Base-by-base conservation (phyloP, 92 coral and sea anemone species). In the Anthopleura xanthogrammica region DNA sequence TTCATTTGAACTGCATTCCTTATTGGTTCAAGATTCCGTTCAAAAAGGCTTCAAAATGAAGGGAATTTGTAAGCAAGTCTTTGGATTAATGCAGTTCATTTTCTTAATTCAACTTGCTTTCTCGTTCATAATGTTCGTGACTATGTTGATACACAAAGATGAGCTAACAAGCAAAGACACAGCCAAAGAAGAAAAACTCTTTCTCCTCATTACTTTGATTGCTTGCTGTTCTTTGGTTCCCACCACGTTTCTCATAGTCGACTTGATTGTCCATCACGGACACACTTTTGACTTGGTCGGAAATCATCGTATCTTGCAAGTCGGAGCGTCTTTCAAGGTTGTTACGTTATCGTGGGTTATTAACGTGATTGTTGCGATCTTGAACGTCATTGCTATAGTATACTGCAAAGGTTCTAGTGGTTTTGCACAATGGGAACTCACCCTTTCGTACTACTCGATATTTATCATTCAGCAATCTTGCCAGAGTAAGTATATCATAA, bases 301-400 rank as follows among this genome's bases (percentile, higher is more conserved):
- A 0, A 81, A 66, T 46, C 77, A 62, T 68, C 80, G 87, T 14
- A 77, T 86, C 48, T 48, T 75, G 56, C 65, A 82, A 52, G 55
- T 80, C 16, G 79, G 82, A 62, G 86, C 90, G 7, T 86, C 86
- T 12, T 82, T 87, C 75, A 87, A 87, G 78, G 90, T 87, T 50
- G 86, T 83, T 1, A 60, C 77, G 46, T 55, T 87, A 7, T 87
- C 90, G 41, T 87, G 87, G 87, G 60, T 87, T n/a, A 77, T 87
- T 64, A 66, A 85, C 13, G 79, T 85, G 65, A 60, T 82, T 12
- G 86, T 55, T 46, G 76, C 83, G 20, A 54, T 87, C 20, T 80
- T 87, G 58, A 55, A 85, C 24, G 19, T 83, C 36, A 87, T 87
- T 10, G 90, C 83, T 24, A 65, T 87, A 41, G 79, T 83, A 22